Base-by-base conservation (phyloP, 2,797 vertebrate genomes). In the Aldrovandia affinis region DNA sequence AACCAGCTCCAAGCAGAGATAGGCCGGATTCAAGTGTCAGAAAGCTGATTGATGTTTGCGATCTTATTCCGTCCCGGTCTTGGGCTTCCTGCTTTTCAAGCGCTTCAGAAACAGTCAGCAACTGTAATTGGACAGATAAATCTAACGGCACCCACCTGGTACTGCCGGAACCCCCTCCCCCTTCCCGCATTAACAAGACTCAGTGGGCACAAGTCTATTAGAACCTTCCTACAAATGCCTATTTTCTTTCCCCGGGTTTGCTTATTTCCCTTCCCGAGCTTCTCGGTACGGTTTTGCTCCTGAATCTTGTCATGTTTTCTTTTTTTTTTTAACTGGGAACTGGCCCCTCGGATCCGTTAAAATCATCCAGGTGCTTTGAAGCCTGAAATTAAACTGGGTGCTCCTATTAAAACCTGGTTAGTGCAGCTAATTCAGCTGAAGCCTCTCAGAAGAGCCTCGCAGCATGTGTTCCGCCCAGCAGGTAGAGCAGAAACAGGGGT, bases 301-400 rank as follows among this genome's bases (percentile, higher is more conserved):
- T 61, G 33, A 75, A 78, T 75, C 79, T 50, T 54, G 78, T 30
- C 44, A 30, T 83, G 42, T 47, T 78, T 73, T 61, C 7, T 68
- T 50, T 50, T 50, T 54, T 36, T 42, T 42, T 36, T 33, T 63
- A 28, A 10, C 83, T 30, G 50, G 65, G 79, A 81, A 81, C 36
- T 86, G 59, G 78, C 52, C 86, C 65, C 84, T 79, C 81, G 57
- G 83, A 81, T 68, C 85, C 86, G 59, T 81, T 87, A 85, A 87
- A 89, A 86, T 88, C 88, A 90, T 86, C 81, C 81, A 33, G 65
- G 79, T 89, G 87, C 87, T 88, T 84, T 91, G 90, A 90, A 88
- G 88, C 93, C 90, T 92, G 91, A 93, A 91, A 93, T 92, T 85
- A 88, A 92, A 89, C 85, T 81, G 85, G 82, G 84, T 86, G 87